Percentiles rank a stretch among this genome's conserved stretches.
These are phyloP conservation scores for Bambusicola thoracicus DNA, from an alignment of 2,113 vertebrate species.

Conservation along the genomic window DNA sequence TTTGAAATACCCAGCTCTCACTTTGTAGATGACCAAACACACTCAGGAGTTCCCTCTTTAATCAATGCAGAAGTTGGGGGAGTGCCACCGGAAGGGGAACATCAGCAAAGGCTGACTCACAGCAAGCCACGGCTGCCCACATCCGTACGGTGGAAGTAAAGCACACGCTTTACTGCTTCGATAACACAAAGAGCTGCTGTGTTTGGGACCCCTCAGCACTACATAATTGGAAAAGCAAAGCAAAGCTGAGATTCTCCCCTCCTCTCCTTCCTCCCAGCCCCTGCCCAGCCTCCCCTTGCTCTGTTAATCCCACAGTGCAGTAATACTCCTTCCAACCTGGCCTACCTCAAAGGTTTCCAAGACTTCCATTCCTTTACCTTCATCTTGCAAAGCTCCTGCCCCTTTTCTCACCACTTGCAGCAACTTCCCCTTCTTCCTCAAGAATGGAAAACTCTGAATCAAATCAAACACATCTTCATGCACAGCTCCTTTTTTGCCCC, in stretches of 20 bases:
- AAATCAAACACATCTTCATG: not conserved
- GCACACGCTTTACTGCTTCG: accelerated
- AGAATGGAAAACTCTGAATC: not conserved
- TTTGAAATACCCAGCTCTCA: not conserved
- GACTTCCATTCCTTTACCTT: not conserved
- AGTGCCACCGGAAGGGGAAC: not conserved
- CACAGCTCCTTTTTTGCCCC: not conserved
- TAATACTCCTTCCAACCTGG: not conserved
- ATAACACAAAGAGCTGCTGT: accelerated
- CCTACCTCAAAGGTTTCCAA: not conserved
- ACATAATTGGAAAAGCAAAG: not conserved
- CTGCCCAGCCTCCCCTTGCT: not conserved
- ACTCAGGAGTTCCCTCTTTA: not conserved
- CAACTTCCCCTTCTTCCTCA: not conserved
- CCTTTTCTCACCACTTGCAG: not conserved
- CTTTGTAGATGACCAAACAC: not conserved
- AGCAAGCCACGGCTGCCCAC: not conserved
- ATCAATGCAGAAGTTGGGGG: not conserved
- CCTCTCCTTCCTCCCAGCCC: not conserved
- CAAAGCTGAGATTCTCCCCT: not conserved
- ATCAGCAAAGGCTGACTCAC: not conserved
- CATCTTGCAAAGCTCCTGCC: not conserved
- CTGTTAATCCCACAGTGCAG: not conserved
- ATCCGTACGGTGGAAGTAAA: accelerated
- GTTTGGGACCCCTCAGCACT: not conserved